A percentile compares a stretch with the other conserved stretches of the same genome.
Evolutionary conservation across 2,113 vertebrate species (phyloP).

Genomic region (Pionites leucogaster): DNA sequence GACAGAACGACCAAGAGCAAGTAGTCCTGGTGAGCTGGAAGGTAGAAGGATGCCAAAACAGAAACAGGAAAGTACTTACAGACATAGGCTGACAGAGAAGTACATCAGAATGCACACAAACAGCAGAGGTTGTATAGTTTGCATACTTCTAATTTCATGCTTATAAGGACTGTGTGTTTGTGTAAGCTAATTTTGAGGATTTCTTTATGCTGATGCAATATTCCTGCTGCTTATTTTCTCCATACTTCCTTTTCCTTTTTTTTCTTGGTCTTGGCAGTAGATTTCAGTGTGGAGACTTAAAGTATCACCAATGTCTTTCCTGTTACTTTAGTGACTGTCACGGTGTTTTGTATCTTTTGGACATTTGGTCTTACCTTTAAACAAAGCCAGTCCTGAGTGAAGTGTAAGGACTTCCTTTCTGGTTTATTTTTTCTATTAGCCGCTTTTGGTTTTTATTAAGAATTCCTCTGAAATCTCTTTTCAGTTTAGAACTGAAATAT

Average conservation of each 20-base stretch:
- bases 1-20: neutral
- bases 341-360: neutral
- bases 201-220: neutral
- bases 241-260: neutral
- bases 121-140: neutral
- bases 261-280: neutral
- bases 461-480: neutral
- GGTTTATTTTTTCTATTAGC: neutral
- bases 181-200: neutral
- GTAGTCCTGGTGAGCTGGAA: neutral
- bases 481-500: neutral
- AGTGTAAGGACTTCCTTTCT: neutral
- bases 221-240: neutral
- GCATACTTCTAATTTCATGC: neutral
- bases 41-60: conserved; percentile 1
- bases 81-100: neutral
- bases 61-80: neutral
- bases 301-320: neutral
- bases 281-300: neutral
- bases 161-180: neutral
- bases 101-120: neutral
- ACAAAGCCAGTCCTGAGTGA: neutral
- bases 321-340: neutral
- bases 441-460: neutral
- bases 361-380: neutral